Evolutionary conservation across 2,113 vertebrate species (phyloP).

Genomic region (Beaufortia kweichowensis): DNA sequence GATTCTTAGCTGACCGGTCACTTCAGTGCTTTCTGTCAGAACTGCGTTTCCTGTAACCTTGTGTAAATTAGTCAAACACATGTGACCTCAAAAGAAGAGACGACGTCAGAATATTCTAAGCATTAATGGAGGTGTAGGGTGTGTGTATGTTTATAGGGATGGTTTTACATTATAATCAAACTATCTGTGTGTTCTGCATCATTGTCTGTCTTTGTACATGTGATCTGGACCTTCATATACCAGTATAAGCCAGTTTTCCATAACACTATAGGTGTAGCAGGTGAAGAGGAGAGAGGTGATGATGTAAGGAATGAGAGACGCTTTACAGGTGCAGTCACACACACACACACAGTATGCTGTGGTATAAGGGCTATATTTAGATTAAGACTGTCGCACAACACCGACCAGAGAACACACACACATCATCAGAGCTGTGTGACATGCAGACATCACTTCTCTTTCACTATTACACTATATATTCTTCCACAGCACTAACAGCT

Average conservation of each 20-base stretch:
- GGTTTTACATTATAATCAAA: neutral
- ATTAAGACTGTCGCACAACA: conserved; percentile 59
- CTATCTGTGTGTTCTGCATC: neutral
- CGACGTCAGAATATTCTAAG: neutral
- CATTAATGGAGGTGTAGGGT: neutral
- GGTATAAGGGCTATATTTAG: conserved; percentile 71
- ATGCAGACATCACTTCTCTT: conserved; percentile 14
- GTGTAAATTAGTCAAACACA: conserved; percentile 17
- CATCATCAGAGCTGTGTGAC: conserved; percentile 8
- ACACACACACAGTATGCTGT: conserved; percentile 60
- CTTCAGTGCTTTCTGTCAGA: conserved; percentile 12
- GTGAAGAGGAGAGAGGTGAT: conserved; percentile 26
- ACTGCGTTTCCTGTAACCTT: conserved; percentile 27
- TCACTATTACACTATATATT: conserved; percentile 36
- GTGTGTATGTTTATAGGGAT: conserved; percentile 27
- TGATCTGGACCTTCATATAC: neutral
- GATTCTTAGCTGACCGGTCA: conserved; percentile 1
- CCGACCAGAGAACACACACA: neutral
- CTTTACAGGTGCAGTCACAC: conserved; percentile 53
- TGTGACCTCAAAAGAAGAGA: too few relatives aligned
- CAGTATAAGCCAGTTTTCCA: neutral
- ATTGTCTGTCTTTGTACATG: neutral
- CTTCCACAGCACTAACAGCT: neutral
- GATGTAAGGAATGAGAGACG: neutral
- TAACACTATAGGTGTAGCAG: too few relatives aligned